Evolutionary conservation across 2,888 invertebrate genomes (phyloP), one percentile per base, ranked within the genome.

Genomic region (Stenodera caucasica): DNA sequence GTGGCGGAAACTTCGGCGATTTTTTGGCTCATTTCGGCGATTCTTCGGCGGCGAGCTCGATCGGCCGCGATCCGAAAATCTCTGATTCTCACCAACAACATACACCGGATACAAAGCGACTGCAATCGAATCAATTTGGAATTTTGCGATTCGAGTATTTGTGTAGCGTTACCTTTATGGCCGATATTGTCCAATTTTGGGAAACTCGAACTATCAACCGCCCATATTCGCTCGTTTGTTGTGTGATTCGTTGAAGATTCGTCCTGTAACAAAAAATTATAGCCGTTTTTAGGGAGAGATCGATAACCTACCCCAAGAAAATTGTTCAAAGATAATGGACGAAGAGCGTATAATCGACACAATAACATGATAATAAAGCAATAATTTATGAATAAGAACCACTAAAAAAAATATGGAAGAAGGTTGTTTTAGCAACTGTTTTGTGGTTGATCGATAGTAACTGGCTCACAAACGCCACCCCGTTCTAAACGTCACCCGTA

Each of bases 301-400:
- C 14, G 18, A 35, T 26, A 14, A 71, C 74, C 73, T 72, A 80
- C 80, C 74, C 74, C 67, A 63, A 77, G 73, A 64, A 77, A 75
- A 70, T 74, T 75, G 57, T 74, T 74, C 40, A 80, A 62, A n/a
- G 77, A 70, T 49, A 79, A 66, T 12, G 81, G 80, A 32, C 78
- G 73, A 49, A 81, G 72, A 5, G 81, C 78, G 49, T 81, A 77
- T 58, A 82, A 71, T 58, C 80, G 76, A 65, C 81, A 82, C 64
- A 82, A 69, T 56, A 82, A 68, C 82, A 82, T 82, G 58, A 60
- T 65, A 15, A 54, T 37, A 63, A 33, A 14, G n/a, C 7, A 30
- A 40, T 14, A 18, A n/a, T 30, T 15, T 29, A 12, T 21, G 26
- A 37, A 11, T 30, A 8, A 7, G 4, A 30, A 8, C 30, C 3